Base-by-base conservation (phyloP, 2,113 vertebrate species). In the Pyrgilauda ruficollis region DNA sequence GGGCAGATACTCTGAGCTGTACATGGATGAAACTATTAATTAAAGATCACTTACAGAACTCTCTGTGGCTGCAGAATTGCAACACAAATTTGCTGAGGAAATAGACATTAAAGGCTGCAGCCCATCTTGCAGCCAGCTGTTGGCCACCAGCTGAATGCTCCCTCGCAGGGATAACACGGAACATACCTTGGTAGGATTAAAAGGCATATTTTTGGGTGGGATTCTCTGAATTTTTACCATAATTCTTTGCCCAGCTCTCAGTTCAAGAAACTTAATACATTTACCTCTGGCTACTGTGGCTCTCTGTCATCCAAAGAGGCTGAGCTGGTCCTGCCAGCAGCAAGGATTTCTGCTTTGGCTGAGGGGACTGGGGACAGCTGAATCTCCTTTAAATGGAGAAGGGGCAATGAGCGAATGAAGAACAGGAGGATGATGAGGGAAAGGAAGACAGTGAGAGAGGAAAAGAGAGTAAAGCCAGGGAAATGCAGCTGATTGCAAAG, bases 41-140 rank as follows among this genome's bases (percentile, higher is more conserved):
- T 95, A 87, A 95, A 84, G 76, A 83, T 68, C 1, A 0, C 44
- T 93, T 58, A 49, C 52, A 91, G 84, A 91, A 9, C 64, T 64
- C 70, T 83, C 49, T 68, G 56, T 59, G 90, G 92, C 82, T 92
- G 49, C 20, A 41, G 82, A 86, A 80, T 63, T 94, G 68, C 88
- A 92, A 78, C 80, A 92, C 1, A 10, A 67, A 82, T 88, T 93
- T 89, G 73, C 44, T 68, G 83, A 68, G 83, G 86, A 94, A 84
- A 84, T 72, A 67, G 91, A 61, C 76, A 53, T 61, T 41, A 30
- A 68, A 90, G 87, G 61, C 67, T 93, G 82, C 68, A 83, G 59
- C 62, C 91, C 95, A 93, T 93, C 88, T 96, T 96, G 94, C 88
- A 96, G 90, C 85, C 94, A 93, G 92, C 93, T 96, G 94, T 92